Percentiles rank a stretch among this genome's conserved stretches.
Evolutionary conservation across 2,797 vertebrate species (phyloP).

Genomic region (Babyrousa celebensis): DNA sequence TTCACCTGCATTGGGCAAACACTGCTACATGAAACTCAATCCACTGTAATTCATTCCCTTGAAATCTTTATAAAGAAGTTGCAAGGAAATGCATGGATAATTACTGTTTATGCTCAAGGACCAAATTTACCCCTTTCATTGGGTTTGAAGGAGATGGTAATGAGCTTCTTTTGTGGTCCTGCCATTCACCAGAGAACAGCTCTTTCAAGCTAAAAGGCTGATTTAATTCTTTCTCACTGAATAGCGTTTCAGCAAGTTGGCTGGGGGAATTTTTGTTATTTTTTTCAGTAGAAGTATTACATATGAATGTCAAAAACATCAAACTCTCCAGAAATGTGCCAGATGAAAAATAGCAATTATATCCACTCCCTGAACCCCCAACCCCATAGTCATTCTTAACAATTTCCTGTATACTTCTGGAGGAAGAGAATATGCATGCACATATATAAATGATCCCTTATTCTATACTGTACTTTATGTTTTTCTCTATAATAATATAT

Average conservation of each 20-base stretch:
- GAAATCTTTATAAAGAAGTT: slow-evolving; percentile 81
- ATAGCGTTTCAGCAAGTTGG: slow-evolving; percentile 40
- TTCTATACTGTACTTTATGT: background rate
- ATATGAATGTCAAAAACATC: background rate
- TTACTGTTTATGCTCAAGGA: slow-evolving; percentile 84
- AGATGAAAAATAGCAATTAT: slow-evolving; percentile 69
- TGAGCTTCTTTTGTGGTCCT: slow-evolving; percentile 82
- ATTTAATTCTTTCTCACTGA: slow-evolving; percentile 67
- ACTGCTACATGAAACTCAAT: slow-evolving; percentile 77
- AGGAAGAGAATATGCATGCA: background rate
- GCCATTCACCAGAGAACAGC: slow-evolving; percentile 76
- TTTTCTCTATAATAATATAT: background rate
- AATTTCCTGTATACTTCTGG: slow-evolving; percentile 24
- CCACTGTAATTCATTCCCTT: slow-evolving; percentile 75
- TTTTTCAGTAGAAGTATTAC: slow-evolving; percentile 41
- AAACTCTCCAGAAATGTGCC: background rate
- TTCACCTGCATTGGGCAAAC: slow-evolving; percentile 75
- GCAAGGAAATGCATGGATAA: slow-evolving; percentile 81
- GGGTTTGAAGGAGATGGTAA: slow-evolving; percentile 78
- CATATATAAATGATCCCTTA: background rate
- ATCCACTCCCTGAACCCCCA: background rate
- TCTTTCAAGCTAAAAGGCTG: slow-evolving; percentile 75
- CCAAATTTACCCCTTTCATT: slow-evolving; percentile 82
- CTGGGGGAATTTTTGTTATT: slow-evolving; percentile 51
- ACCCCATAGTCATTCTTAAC: background rate